These are phyloP conservation scores for Psix sp. DNA, from an alignment of 1,140 invertebrate species.

Conservation along the genomic window DNA sequence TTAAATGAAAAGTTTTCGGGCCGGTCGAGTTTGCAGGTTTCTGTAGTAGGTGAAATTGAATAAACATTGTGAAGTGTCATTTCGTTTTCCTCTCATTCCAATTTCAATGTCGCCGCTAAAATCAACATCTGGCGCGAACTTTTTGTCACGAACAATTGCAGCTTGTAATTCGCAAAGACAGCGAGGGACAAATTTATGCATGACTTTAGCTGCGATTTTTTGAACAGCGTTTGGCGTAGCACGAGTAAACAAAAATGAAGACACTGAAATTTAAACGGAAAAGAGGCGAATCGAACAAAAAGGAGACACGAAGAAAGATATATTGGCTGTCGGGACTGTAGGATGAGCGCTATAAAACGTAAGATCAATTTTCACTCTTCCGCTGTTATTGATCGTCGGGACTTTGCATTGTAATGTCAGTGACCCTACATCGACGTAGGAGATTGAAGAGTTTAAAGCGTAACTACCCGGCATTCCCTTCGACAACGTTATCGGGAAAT, in stretches of 20 bases:
- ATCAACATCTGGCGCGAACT: constrained; percentile 8
- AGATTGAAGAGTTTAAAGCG: constrained; percentile 53
- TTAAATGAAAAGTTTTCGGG: no score
- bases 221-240: constrained; percentile 2
- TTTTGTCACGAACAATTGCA: constrained; percentile 10
- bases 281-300: no score
- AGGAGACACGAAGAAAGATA: not conserved
- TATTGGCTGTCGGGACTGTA: constrained; percentile 4
- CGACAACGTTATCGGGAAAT: constrained; percentile 57
- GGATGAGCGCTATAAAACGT: constrained; percentile 36
- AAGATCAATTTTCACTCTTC: constrained; percentile 42
- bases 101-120: constrained; percentile 1
- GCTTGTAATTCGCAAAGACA: constrained; percentile 13
- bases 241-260: not conserved
- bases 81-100: not conserved
- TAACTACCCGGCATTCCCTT: constrained; percentile 39
- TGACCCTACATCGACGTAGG: constrained; percentile 36
- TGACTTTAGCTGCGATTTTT: constrained; percentile 7
- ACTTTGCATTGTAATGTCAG: constrained; percentile 51
- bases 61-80: constrained; percentile 4
- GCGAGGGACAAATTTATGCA: constrained; percentile 14
- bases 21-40: not conserved
- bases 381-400: constrained; percentile 36
- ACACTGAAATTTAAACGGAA: no score
- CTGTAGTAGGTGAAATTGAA: constrained; percentile 15